Base-by-base conservation (phyloP, 1,140 invertebrate species). In the Panagrolaimus sp. region DNA sequence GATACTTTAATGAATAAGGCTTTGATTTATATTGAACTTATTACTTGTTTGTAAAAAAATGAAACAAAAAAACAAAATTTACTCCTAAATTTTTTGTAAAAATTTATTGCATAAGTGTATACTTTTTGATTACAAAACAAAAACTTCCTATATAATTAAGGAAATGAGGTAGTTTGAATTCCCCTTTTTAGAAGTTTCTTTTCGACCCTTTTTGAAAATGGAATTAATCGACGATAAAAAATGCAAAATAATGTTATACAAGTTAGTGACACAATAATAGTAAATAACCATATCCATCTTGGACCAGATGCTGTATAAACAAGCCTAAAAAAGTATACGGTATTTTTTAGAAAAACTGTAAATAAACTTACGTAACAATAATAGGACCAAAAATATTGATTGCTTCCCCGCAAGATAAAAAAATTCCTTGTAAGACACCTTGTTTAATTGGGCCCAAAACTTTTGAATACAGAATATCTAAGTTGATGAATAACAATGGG, bases 401-500 rank as follows among this genome's bases (percentile, higher is more conserved):
- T 8, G 58, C 47, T 46, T 66, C 65, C 17, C 66, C 66, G 21
- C 24, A 17, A 21, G 62, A n/a, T 28, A 68, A 21, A 14, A 68
- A 68, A 12, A 68, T 26, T 6, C 46, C 45, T 21, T 64, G 47
- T 17, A 17, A 28, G 0, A 45, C 62, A 24, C 66, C 66, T 63
- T 68, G 66, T 43, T 68, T 68, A 32, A 68, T 68, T 43, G 45
- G 45, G 17, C 66, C 66, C 12, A 68, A 32, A 15, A 68, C 28
- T 21, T 63, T 68, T 14, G 66, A 68, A 32, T 64, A 68, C 10
- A 68, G 5, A 17, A 63, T 24, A n/a, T 68, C 66, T 4, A 68
- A n/a, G 17, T 68, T 68, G 14, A 68, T 21, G 8, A 68, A 15
- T 6, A 55, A 26, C 58, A 68, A 63, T 10, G 66, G 66, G 6